phyloP scores from a whole-genome alignment of 2,113 vertebrate species.

The Malurus cyaneus region DNA sequence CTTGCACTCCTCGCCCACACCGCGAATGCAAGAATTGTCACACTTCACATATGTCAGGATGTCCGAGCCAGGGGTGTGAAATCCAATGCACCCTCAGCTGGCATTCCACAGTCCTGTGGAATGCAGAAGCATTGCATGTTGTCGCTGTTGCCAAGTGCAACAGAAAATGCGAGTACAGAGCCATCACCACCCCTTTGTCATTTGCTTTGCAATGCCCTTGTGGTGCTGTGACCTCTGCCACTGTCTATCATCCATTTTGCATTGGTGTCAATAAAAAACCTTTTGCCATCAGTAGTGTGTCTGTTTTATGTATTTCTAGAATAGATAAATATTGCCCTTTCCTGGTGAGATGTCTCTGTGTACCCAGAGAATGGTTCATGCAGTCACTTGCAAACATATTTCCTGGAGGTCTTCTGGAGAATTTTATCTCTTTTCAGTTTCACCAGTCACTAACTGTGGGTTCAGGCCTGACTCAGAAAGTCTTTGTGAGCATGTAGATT shows the following conservation, averaged over 20 bases:
- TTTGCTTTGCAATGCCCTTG: neutral
- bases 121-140: neutral
- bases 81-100: neutral
- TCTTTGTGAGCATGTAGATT: neutral
- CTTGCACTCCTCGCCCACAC: neutral
- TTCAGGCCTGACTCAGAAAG: neutral
- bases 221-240: neutral
- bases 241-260: neutral
- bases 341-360: neutral
- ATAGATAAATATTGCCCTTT: neutral
- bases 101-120: neutral
- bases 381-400: neutral
- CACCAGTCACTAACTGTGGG: neutral
- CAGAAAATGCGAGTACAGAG: neutral
- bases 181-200: neutral
- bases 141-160: neutral
- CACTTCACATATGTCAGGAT: neutral
- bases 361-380: neutral
- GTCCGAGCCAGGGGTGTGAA: neutral
- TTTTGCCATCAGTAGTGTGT: neutral
- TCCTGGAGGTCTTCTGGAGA: neutral
- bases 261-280: neutral
- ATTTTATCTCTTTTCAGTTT: neutral
- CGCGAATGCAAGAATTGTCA: rapidly evolving
- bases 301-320: neutral